These are phyloP conservation scores for Morus bassanus DNA, from an alignment of 2,797 vertebrate species.

Conservation along the genomic window DNA sequence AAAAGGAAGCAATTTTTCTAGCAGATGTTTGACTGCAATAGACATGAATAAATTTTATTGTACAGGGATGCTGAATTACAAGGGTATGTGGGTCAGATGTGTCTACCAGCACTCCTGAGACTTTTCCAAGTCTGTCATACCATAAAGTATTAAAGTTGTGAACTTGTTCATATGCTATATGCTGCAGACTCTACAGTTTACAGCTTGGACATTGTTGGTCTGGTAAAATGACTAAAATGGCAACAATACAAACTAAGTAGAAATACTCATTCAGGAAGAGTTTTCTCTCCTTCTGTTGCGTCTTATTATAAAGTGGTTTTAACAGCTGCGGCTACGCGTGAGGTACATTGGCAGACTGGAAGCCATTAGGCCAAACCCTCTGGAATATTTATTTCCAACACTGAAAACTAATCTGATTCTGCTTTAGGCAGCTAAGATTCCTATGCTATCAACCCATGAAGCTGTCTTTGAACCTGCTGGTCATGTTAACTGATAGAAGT, in stretches of 20 bases:
- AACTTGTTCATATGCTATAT: neutral
- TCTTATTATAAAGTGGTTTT: conserved; percentile 8
- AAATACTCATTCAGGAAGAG: conserved; percentile 24
- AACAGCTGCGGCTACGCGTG: conserved; percentile 44
- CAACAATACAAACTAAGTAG: neutral
- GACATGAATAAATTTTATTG: neutral
- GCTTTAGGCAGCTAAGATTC: neutral
- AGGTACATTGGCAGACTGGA: neutral
- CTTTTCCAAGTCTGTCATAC: neutral
- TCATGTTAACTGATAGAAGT: neutral
- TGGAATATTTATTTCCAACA: conserved; percentile 26
- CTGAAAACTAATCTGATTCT: neutral
- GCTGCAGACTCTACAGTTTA: neutral
- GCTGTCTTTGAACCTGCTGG: neutral
- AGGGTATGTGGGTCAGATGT: fast-evolving
- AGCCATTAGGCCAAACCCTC: conserved; percentile 1
- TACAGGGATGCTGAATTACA: neutral
- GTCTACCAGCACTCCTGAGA: neutral
- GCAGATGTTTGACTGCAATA: neutral
- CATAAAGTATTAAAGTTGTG: neutral
- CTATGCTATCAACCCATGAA: neutral
- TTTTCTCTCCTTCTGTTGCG: conserved; percentile 1
- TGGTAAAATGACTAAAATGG: neutral
- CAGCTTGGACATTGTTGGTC: conserved; percentile 13
- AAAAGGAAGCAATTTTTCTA: neutral